These are phyloP conservation scores for Anguilla marmorata DNA, from an alignment of 2,797 vertebrate species.

Conservation along the genomic window DNA sequence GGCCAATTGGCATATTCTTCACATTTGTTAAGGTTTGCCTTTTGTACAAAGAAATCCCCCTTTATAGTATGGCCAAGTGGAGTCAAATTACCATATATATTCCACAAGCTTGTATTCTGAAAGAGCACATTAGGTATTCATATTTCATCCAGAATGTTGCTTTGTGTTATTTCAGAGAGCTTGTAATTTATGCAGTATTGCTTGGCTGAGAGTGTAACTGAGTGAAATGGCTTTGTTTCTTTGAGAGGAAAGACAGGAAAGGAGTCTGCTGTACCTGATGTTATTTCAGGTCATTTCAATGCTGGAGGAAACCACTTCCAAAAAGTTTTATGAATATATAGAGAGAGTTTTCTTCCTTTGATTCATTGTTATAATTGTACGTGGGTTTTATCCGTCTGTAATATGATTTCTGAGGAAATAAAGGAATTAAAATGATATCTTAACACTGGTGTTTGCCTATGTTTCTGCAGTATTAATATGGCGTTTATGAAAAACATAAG, in stretches of 20 bases:
- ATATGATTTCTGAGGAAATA: not conserved
- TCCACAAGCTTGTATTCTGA: not conserved
- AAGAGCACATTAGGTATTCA: not conserved
- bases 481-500: not conserved
- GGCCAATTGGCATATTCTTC: not conserved
- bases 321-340: not conserved
- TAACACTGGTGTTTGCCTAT: not conserved
- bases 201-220: not conserved
- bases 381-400: not conserved
- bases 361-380: not conserved
- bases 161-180: not conserved
- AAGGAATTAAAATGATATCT: not conserved
- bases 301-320: not conserved
- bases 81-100: not conserved
- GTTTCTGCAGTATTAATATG: not conserved
- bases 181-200: not conserved
- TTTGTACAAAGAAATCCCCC: slow-evolving; percentile 8
- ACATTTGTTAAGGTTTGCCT: not conserved
- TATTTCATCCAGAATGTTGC: slow-evolving; percentile 3
- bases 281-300: not conserved
- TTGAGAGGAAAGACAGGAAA: not conserved
- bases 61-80: not conserved
- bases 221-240: not conserved
- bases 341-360: not conserved
- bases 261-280: not conserved